These are phyloP conservation scores for Parazoanthus darwini DNA, from an alignment of 92 coral and sea anemone genomes.

Conservation along the genomic window DNA sequence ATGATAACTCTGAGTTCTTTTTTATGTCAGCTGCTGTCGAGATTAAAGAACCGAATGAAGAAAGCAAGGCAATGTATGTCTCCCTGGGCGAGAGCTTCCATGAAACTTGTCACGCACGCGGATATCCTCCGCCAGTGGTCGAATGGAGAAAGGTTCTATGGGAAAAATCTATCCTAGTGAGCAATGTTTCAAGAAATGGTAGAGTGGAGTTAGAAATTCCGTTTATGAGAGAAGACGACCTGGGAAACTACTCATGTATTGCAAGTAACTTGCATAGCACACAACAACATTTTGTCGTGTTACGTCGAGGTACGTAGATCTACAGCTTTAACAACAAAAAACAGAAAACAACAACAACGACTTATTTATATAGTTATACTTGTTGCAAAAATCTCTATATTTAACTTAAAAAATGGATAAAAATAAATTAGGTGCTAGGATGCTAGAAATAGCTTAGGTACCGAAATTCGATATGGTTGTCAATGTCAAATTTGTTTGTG, in stretches of 20 bases:
- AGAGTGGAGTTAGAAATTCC: slow-evolving; percentile 29
- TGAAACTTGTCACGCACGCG: too few species aligned
- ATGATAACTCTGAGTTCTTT: background rate
- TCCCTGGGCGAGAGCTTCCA: too few species aligned
- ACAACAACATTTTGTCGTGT: background rate
- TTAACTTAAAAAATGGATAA: too few species aligned
- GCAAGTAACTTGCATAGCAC: slow-evolving; percentile 54
- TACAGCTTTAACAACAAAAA: too few species aligned
- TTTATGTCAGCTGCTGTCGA: background rate
- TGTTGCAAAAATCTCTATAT: background rate
- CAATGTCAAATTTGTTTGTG: too few species aligned
- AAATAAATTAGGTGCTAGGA: too few species aligned
- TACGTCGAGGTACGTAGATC: background rate
- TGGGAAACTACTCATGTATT: slow-evolving; percentile 60
- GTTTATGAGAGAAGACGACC: slow-evolving; percentile 41
- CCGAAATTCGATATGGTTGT: too few species aligned
- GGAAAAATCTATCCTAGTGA: background rate
- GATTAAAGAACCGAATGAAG: background rate
- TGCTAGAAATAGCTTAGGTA: too few species aligned
- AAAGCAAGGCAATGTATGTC: background rate
- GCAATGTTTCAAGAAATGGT: slow-evolving; percentile 22
- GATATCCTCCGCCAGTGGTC: too few species aligned
- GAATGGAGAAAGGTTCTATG: background rate
- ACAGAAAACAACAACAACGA: too few species aligned
- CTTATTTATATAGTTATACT: background rate